phyloP scores from a whole-genome alignment of 2,797 vertebrate genomes.

The Streptopelia turtur region DNA sequence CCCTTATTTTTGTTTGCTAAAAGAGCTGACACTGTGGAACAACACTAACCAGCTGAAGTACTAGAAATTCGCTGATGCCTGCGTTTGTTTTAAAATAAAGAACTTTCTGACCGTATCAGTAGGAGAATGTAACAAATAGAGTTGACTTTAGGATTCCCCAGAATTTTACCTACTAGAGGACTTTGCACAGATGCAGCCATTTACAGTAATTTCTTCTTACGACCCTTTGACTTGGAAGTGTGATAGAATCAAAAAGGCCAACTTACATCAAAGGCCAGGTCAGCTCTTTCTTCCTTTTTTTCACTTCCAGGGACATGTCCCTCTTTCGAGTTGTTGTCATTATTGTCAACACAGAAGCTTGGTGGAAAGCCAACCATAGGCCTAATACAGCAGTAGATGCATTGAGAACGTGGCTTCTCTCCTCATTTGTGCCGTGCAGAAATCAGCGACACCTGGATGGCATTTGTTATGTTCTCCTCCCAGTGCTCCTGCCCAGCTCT shows the following conservation, averaged over 20 bases:
- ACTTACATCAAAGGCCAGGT: not conserved
- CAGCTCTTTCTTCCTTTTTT: not conserved
- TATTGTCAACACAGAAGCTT: not conserved
- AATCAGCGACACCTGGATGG: not conserved
- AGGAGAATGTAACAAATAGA: not conserved
- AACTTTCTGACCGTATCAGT: accelerated
- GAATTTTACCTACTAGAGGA: not conserved
- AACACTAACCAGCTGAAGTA: not conserved
- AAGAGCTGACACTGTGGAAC: not conserved
- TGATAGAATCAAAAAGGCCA: not conserved
- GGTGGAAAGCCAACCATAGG: not conserved
- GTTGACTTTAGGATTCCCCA: not conserved
- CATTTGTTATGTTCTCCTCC: not conserved
- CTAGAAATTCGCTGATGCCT: not conserved
- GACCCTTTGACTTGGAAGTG: accelerated
- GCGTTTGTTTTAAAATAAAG: not conserved
- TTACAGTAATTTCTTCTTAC: not conserved
- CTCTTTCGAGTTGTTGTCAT: accelerated
- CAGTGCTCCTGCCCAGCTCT: not conserved
- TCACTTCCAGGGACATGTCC: accelerated
- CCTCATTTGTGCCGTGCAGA: not conserved
- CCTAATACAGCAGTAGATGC: not conserved
- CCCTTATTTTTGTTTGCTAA: not conserved
- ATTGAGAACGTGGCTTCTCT: not conserved
- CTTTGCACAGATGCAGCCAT: accelerated